Conservation (phyloP, 1,140 invertebrate genomes). For the Bombus vancouverensis region DNA sequence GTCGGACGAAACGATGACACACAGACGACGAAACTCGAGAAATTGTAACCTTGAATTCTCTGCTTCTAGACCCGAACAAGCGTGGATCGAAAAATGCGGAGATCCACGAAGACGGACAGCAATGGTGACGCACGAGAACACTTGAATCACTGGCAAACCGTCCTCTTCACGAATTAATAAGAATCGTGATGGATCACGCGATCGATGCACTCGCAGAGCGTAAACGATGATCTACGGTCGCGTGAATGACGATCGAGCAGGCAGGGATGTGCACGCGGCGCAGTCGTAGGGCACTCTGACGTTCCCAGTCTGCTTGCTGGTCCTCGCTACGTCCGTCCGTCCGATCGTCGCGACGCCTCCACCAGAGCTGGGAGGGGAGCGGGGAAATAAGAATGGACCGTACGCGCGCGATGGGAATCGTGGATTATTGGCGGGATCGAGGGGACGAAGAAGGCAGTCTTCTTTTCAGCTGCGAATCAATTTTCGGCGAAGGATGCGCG, state of each 20-base stretch:
- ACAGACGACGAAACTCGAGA: background rate
- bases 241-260: constrained; percentile 26
- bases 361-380: background rate
- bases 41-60: background rate
- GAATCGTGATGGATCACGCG: background rate
- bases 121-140: background rate
- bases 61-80: background rate
- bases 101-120: background rate
- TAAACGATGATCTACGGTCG: constrained; percentile 21
- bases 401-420: constrained; percentile 21
- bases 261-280: constrained; percentile 67
- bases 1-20: background rate
- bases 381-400: constrained; percentile 36
- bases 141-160: constrained; percentile 5
- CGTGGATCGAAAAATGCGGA: background rate
- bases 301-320: constrained; percentile 66
- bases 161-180: background rate
- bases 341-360: constrained; percentile 55
- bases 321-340: constrained; percentile 57
- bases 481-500: background rate
- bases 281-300: constrained; percentile 78
- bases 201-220: background rate
- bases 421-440: constrained; percentile 5
- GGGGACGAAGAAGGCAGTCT: background rate
- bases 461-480: constrained; percentile 13